These are phyloP conservation scores for Saccostrea glomerata DNA, from an alignment of 1,140 invertebrate genomes.

Conservation along the genomic window DNA sequence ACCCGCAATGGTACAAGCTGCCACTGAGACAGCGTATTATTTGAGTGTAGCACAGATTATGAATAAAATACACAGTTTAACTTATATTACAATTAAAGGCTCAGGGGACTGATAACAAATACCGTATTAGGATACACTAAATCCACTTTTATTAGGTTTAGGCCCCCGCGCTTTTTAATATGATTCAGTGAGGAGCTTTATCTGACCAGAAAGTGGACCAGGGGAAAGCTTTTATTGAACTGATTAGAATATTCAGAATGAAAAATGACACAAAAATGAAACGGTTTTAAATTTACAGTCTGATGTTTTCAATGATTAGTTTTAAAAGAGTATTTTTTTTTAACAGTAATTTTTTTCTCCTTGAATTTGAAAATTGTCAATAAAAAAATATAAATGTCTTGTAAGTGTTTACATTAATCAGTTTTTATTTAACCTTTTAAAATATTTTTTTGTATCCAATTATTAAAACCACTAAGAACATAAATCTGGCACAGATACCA, in stretches of 20 bases:
- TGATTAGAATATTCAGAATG: background rate
- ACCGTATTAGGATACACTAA: slow-evolving; percentile 18
- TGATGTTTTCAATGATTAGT: background rate
- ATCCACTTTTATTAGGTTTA: slow-evolving; percentile 22
- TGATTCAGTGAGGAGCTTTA: background rate
- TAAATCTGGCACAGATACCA: no score
- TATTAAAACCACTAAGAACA: no score
- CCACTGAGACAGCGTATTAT: background rate
- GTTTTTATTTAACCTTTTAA: no score
- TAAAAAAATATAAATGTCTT: background rate
- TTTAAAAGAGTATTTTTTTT: background rate
- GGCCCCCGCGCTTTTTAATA: background rate
- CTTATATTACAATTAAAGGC: slow-evolving; percentile 30
- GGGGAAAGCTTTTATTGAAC: background rate
- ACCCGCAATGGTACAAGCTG: background rate
- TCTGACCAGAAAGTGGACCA: slow-evolving; percentile 28
- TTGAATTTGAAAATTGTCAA: background rate
- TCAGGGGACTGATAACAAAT: slow-evolving; percentile 27
- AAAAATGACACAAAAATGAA: background rate
- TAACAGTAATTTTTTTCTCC: background rate
- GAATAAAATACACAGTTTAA: slow-evolving; percentile 18
- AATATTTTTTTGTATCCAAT: no score
- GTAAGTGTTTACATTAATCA: background rate
- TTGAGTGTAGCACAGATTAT: background rate
- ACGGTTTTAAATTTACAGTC: background rate